These are phyloP conservation scores for Trematocara macrostoma DNA, from an alignment of 2,113 vertebrate genomes.

Conservation along the genomic window DNA sequence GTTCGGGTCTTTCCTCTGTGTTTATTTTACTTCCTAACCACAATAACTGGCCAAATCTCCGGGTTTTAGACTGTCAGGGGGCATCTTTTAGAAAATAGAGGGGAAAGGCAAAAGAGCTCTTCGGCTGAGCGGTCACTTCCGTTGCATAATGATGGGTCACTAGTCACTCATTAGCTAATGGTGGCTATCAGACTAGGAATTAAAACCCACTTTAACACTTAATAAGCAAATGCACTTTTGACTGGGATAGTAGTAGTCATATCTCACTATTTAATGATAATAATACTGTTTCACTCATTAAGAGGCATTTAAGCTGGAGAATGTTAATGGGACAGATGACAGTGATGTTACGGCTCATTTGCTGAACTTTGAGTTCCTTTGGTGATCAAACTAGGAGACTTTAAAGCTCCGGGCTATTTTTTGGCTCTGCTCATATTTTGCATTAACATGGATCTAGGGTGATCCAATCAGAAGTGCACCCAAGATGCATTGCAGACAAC, in stretches of 20 bases:
- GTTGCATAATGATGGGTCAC: constrained; percentile 25
- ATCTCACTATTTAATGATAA: not conserved
- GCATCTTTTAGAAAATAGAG: constrained; percentile 15
- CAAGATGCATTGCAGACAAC: not conserved
- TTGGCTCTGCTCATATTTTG: not conserved
- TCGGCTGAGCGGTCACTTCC: not conserved
- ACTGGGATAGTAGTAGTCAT: not conserved
- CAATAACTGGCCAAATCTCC: constrained; percentile 33
- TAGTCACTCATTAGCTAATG: constrained; percentile 36
- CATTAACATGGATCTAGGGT: not conserved
- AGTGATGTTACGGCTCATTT: not conserved
- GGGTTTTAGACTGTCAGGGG: constrained; percentile 17
- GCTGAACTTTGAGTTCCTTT: not conserved
- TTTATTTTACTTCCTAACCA: constrained; percentile 46
- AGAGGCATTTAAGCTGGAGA: not conserved
- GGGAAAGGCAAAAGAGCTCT: not conserved
- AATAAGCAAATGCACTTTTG: not conserved
- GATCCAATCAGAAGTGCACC: not conserved
- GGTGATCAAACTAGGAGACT: not conserved
- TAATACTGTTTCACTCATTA: not conserved
- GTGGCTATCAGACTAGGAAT: constrained; percentile 21
- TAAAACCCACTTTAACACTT: constrained; percentile 25
- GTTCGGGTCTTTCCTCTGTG: constrained; percentile 24
- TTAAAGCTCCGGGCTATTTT: not conserved
- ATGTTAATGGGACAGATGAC: not conserved